Base-by-base conservation (phyloP, 2,113 vertebrate genomes). In the Felis catus region DNA sequence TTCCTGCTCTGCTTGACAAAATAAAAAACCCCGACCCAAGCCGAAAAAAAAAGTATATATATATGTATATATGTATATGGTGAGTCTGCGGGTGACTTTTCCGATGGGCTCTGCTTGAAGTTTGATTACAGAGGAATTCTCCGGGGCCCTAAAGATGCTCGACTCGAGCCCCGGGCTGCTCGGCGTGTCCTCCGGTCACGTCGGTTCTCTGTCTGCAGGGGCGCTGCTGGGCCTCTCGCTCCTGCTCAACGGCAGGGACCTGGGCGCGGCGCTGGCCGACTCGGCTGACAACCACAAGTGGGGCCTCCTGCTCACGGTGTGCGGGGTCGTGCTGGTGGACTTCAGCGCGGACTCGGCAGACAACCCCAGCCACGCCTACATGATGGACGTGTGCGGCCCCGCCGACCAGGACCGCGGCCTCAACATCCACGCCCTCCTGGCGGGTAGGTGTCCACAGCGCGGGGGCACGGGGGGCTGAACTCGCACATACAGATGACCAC, bases 351-450 rank as follows among this genome's bases (percentile, higher is more conserved):
- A 99, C 98, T 99, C 99, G 0, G 99, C 99, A 0, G 99, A 99
- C 97, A 99, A 99, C 97, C 99, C 99, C 14, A 99, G 99, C 95
- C 99, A 99, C 0, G 99, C 99, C 45, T 99, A 99, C 98, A 99
- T 99, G 99, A 99, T 99, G 99, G 99, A 99, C 5, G 99, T 99
- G 12, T 99, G 99, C 97, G 98, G 99, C 97, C 99, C 99, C 0
- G 99, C 98, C 41, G 99, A 99, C 98, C 99, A 99, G 98, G 99
- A 99, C 97, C 98, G 99, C 3, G 99, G 99, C 12, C 99, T 99
- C 65, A 99, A 99, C 97, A 99, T 99, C 95, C 99, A 99, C 0
- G 99, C 99, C 2, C 98, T 99, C 55, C 98, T 99, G 95, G 99
- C 99, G 97, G 99, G 99, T 99, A 97, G 97, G 97, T 27, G 4